Percentiles rank a stretch among this genome's conserved stretches.
Conservation (phyloP, 2,113 vertebrate genomes). For the Cricetomys ansorgei region DNA sequence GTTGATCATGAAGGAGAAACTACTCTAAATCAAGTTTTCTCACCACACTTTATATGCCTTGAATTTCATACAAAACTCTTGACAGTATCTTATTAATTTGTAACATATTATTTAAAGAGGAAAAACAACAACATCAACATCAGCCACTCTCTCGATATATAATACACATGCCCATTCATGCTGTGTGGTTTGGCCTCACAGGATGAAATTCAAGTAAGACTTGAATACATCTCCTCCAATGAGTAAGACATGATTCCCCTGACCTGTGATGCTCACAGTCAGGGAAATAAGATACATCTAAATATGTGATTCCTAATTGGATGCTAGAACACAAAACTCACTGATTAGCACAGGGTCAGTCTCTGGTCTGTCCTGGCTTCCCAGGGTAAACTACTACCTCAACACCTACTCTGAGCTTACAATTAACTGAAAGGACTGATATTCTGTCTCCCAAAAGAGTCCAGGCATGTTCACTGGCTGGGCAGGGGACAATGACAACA, state of each 20-base stretch:
- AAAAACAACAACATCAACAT: not conserved
- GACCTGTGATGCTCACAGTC: not conserved
- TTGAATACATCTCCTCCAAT: not conserved
- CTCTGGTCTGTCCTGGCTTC: not conserved
- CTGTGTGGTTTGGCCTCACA: not conserved
- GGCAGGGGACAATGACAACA: not conserved
- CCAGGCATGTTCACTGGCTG: not conserved
- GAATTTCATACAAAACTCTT: slow-evolving; percentile 13
- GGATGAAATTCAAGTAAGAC: too few species aligned
- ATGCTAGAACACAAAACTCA: not conserved
- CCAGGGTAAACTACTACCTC: not conserved
- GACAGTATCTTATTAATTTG: not conserved
- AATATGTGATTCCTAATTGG: not conserved
- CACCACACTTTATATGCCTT: not conserved
- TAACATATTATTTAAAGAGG: not conserved
- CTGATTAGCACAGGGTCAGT: not conserved
- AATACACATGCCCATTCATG: rapidly evolving
- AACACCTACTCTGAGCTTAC: not conserved
- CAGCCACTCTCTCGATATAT: not conserved
- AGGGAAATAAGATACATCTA: not conserved
- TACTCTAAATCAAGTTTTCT: slow-evolving; percentile 30
- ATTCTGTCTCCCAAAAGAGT: not conserved
- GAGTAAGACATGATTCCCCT: not conserved
- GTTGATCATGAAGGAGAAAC: not conserved
- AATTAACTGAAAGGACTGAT: not conserved